Conservation (phyloP, 2,113 vertebrate genomes). For the Lycocorax pyrrhopterus region DNA sequence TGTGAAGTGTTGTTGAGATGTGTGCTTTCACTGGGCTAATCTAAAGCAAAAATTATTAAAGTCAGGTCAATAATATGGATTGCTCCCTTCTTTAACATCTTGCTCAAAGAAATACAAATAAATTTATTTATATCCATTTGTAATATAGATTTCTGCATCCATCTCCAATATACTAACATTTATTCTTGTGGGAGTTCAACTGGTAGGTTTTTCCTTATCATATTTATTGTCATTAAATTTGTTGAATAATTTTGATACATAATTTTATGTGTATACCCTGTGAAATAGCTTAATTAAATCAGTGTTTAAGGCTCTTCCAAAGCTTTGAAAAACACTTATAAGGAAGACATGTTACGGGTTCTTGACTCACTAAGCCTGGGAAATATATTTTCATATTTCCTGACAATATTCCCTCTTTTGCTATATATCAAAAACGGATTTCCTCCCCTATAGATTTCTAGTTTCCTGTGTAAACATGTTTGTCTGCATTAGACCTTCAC, state of each 20-base stretch:
- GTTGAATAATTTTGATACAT: conserved; percentile 12
- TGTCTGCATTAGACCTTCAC: not conserved
- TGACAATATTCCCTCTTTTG: not conserved
- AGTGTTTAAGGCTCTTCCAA: not conserved
- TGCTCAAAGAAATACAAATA: conserved; percentile 66
- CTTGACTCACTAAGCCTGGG: not conserved
- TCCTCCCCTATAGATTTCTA: not conserved
- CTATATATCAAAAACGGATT: not conserved
- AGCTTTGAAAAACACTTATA: not conserved
- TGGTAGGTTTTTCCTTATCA: not conserved
- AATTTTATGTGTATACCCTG: not conserved
- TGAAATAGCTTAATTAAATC: not conserved
- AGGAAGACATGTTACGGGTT: not conserved
- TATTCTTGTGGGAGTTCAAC: conserved; percentile 5
- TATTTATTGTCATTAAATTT: conserved; percentile 37
- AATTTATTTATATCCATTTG: conserved; percentile 62
- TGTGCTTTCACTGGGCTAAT: conserved; percentile 54
- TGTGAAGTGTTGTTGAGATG: conserved; percentile 58
- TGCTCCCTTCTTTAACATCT: conserved; percentile 59
- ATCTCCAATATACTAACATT: conserved; percentile 13
- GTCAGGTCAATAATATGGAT: conserved; percentile 72
- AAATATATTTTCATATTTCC: not conserved
- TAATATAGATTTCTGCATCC: conserved; percentile 58
- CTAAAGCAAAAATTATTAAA: conserved; percentile 70
- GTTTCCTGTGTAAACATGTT: not conserved